Conservation (phyloP, 2,797 vertebrate genomes). For the Fistularia tabacaria region DNA sequence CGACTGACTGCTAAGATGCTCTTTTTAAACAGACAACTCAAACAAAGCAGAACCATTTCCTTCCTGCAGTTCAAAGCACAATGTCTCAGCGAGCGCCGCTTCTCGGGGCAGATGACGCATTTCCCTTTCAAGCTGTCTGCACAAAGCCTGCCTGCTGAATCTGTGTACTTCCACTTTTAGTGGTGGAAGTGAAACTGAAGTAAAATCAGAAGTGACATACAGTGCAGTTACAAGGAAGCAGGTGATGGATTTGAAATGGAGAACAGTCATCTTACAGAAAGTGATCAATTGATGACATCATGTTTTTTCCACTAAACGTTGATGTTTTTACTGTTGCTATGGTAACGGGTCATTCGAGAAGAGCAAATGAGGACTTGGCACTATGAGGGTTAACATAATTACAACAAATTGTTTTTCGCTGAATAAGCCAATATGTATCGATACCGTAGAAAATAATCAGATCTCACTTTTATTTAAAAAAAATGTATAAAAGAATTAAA, state of each 20-base stretch:
- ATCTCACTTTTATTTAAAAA: no score
- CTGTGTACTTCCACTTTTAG: slow-evolving; percentile 59
- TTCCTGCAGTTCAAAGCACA: slow-evolving; percentile 19
- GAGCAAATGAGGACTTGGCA: no score
- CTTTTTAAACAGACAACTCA: slow-evolving; percentile 1
- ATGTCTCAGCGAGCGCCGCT: slow-evolving; percentile 42
- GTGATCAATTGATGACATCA: no score
- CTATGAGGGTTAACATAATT: no score
- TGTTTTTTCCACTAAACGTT: no score
- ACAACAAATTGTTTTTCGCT: no score
- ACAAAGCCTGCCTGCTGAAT: slow-evolving; percentile 33
- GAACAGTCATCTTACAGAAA: slow-evolving; percentile 15
- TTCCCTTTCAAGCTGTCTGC: slow-evolving; percentile 49
- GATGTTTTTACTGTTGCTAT: no score
- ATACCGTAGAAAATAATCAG: no score
- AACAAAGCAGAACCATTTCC: slow-evolving; percentile 21
- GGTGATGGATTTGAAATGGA: slow-evolving; percentile 20
- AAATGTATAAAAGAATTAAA: no score
- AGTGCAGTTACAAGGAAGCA: slow-evolving; percentile 25
- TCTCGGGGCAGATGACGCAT: slow-evolving; percentile 38
- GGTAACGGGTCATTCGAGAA: no score
- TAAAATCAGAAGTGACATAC: slow-evolving; percentile 35
- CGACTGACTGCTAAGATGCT: slow-evolving; percentile 1
- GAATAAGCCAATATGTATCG: no score
- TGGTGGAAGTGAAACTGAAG: slow-evolving; percentile 55